phyloP scores from a whole-genome alignment of 2,888 invertebrate genomes.

The Melanchra persicariae region DNA sequence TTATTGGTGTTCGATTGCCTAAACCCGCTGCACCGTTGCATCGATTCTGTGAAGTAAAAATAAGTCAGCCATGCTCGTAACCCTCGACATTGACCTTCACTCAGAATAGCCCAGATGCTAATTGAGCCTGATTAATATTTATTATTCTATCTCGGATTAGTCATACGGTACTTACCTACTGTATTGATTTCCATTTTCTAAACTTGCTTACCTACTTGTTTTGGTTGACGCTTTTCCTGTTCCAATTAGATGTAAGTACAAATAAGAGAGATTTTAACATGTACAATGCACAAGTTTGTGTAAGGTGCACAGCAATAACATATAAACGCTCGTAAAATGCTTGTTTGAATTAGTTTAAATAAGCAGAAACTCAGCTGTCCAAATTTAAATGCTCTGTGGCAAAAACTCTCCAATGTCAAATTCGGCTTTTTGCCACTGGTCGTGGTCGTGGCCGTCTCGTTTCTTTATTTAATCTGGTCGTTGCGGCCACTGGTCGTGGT shows the following conservation, averaged over 20 bases:
- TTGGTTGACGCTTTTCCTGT: conserved; percentile 1
- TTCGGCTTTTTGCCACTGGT: neutral
- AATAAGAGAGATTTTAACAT: conserved; percentile 8
- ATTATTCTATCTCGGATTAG: conserved; percentile 38
- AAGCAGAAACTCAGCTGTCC: neutral
- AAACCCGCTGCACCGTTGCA: neutral
- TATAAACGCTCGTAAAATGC: neutral
- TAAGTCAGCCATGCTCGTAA: neutral
- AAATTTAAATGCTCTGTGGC: no score
- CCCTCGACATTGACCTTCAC: conserved; percentile 43
- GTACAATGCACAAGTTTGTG: neutral
- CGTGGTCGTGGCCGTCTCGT: no score
- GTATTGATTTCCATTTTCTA: conserved; percentile 47
- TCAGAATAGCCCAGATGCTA: conserved; percentile 38
- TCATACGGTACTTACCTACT: conserved; percentile 10
- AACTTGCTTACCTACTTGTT: conserved; percentile 11
- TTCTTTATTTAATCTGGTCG: no score
- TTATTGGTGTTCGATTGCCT: no score
- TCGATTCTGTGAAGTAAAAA: conserved; percentile 17
- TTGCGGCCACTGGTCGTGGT: no score
- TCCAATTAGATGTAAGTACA: neutral
- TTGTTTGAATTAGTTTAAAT: neutral
- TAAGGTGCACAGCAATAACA: neutral
- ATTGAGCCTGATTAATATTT: conserved; percentile 49
- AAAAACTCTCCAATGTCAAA: neutral